Evolutionary conservation across 2,797 vertebrate species (phyloP), one percentile per base, ranked within the genome.

Genomic region (Oryzias sinensis): DNA sequence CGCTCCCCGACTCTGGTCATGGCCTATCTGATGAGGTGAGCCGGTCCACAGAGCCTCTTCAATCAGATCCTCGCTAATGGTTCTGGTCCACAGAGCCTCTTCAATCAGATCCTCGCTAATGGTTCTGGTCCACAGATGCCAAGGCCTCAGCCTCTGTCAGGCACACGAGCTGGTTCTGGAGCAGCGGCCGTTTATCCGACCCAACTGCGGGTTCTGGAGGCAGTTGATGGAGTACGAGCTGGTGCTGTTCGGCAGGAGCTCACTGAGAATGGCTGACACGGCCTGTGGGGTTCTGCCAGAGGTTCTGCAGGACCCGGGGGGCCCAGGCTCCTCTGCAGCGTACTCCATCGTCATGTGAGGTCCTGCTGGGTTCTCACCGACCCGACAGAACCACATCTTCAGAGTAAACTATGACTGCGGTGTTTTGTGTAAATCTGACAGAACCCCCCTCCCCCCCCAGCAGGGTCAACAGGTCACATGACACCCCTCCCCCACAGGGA

Each of bases 171-270:
- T 62, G 49, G 81, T 92, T 29, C 68, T 86, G 48, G 68, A 72
- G 41, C 66, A 27, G 5, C 77, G 89, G 0, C 86, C 89, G 0
- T 87, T 87, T 50, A 77, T 92, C n/a, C 72, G 86, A 4, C 89
- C 87, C 40, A 91, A 92, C 1, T 84, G 84, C 0, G 91, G 91
- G 0, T 92, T 93, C 83, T 93, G 91, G 91, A 80, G 81, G 13
- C 90, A 92, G 79, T 83, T 93, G 65, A 72, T 90, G 25, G 74
- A 76, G 22, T 87, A 88, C 0, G 91, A 92, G 80, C 53, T 14
- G 46, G 61, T 1, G 0, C 76, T 91, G 25, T 81, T 62, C 4
- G 47, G 79, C 24, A 74, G 52, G 22, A 90, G 61, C 76, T 80
- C 78, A 0, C 55, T 92, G 6, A 65, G 62, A 61, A 90, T 91